phyloP scores from a whole-genome alignment of 2,888 invertebrate species.

The Trichogramma dendrolimi region DNA sequence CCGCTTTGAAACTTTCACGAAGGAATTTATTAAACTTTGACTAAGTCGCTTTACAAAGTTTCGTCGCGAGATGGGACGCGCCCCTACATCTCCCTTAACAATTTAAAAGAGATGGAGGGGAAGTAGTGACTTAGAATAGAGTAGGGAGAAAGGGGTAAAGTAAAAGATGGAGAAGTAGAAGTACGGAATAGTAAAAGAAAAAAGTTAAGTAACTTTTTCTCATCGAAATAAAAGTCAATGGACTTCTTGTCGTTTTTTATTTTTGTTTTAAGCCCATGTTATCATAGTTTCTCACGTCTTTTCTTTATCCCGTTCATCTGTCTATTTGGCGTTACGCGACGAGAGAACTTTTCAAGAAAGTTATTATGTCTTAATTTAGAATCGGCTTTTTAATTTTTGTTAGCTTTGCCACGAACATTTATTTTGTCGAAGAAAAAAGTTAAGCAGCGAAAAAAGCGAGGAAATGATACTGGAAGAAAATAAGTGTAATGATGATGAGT shows the following conservation, averaged over 20 bases:
- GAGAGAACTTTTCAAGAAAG: constrained; percentile 41
- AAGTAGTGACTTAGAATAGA: constrained; percentile 13
- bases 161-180: constrained; percentile 23
- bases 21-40: constrained; percentile 51
- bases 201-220: constrained; percentile 44
- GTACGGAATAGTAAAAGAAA: constrained; percentile 24
- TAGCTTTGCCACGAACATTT: constrained; percentile 39
- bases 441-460: constrained; percentile 11
- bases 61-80: constrained; percentile 32
- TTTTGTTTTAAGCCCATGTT: constrained; percentile 22
- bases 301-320: constrained; percentile 28
- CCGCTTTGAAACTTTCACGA: constrained; percentile 46
- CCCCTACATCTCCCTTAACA: too few species aligned
- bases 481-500: too few species aligned
- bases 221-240: constrained; percentile 51
- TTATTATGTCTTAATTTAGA: constrained; percentile 50
- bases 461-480: constrained; percentile 1
- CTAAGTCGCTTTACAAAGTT: constrained; percentile 51
- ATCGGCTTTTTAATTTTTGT: constrained; percentile 42
- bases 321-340: constrained; percentile 36
- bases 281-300: constrained; percentile 12
- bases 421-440: constrained; percentile 35
- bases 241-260: constrained; percentile 42
- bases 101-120: constrained; percentile 17
- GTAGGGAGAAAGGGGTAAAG: constrained; percentile 22